Conservation (phyloP, 2,888 invertebrate genomes). For the Hirtodrosophila alboralis region DNA sequence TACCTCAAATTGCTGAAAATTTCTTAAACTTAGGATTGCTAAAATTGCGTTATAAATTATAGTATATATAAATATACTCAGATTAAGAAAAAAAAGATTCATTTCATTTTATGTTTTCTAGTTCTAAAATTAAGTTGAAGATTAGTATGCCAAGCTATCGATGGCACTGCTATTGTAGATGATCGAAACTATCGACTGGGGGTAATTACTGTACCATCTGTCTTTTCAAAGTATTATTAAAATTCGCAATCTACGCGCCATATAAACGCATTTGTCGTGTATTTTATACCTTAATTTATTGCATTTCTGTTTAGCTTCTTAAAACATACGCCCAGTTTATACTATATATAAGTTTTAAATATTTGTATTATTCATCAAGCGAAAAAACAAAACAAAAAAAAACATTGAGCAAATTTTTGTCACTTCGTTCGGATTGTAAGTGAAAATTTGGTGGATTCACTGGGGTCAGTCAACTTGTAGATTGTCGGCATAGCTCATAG, state of each 20-base stretch:
- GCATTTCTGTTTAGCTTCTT: constrained; percentile 43
- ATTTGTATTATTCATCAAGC: constrained; percentile 20
- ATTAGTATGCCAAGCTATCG: no score
- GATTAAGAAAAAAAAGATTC: no score
- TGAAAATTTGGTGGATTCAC: constrained; percentile 21
- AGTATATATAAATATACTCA: no score
- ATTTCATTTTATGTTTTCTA: neutral
- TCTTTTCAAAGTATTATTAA: neutral
- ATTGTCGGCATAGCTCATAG: constrained; percentile 59
- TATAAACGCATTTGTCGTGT: constrained; percentile 32
- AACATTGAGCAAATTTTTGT: constrained; percentile 82
- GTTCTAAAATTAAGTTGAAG: neutral
- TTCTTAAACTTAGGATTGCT: no score
- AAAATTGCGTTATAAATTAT: no score
- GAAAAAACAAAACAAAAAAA: constrained; percentile 5
- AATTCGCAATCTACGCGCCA: constrained; percentile 14
- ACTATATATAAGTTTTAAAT: neutral
- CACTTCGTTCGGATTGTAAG: constrained; percentile 82
- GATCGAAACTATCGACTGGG: no score
- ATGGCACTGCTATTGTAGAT: no score
- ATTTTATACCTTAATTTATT: constrained; percentile 9
- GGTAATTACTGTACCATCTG: neutral
- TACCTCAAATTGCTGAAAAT: no score
- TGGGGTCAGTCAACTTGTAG: constrained; percentile 46
- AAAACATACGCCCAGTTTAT: constrained; percentile 7